phyloP scores from a whole-genome alignment of 64 coral and sea anemone species.

The Cladopsammia gracilis region DNA sequence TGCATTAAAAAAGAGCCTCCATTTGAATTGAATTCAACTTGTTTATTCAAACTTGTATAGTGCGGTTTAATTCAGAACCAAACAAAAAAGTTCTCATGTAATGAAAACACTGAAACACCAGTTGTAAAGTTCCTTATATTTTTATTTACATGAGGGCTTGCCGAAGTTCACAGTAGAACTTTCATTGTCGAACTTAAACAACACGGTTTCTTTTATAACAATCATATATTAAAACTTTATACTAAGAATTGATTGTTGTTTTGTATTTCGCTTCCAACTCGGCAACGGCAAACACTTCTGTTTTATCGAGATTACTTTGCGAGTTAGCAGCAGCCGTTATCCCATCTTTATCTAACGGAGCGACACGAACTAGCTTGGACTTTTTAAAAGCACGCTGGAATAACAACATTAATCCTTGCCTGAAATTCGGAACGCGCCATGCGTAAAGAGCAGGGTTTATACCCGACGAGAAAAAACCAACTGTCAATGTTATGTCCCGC shows the following conservation, averaged over 20 bases:
- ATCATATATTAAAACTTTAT: no score
- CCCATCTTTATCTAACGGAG: background rate
- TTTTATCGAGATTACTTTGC: background rate
- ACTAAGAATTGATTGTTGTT: background rate
- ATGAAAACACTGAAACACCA: no score
- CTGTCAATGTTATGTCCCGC: slow-evolving; percentile 75
- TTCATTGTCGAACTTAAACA: background rate
- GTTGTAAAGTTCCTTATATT: no score
- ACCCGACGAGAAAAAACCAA: slow-evolving; percentile 91
- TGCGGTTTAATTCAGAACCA: background rate
- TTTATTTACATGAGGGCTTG: no score
- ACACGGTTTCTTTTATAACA: no score
- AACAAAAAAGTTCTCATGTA: background rate
- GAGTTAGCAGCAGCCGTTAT: background rate
- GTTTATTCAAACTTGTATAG: background rate
- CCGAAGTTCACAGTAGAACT: no score
- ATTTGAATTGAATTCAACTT: background rate
- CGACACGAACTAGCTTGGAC: slow-evolving; percentile 10
- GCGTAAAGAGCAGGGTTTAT: slow-evolving; percentile 86
- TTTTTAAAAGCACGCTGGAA: slow-evolving; percentile 26
- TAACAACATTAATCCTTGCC: slow-evolving; percentile 48
- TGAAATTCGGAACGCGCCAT: slow-evolving; percentile 85
- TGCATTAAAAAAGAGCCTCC: background rate
- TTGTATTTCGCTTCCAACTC: background rate
- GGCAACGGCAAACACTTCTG: background rate